phyloP scores from a whole-genome alignment of 2,888 invertebrate genomes.

The Perithous albicinctus region DNA sequence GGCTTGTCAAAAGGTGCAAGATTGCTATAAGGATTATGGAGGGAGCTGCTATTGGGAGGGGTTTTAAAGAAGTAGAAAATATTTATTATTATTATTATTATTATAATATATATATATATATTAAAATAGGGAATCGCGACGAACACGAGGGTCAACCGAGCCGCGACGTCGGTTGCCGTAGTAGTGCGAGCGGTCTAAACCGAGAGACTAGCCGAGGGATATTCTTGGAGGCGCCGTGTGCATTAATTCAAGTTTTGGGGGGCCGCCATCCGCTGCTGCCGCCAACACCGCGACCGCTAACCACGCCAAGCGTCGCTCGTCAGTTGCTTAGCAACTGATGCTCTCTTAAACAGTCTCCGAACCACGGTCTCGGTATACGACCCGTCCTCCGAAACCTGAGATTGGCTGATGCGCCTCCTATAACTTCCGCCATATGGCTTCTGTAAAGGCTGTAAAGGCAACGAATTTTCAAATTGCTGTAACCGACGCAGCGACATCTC shows the following conservation, averaged over 20 bases:
- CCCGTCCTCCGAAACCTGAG: neutral
- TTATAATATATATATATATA: no score
- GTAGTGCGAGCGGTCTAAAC: constrained; percentile 73
- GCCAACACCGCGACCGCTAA: constrained; percentile 19
- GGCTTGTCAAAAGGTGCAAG: neutral
- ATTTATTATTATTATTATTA: no score
- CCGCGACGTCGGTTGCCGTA: constrained; percentile 73
- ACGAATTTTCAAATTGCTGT: constrained; percentile 1
- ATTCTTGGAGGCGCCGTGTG: constrained; percentile 79
- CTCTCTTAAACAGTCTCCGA: no score
- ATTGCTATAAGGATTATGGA: neutral
- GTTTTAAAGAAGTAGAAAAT: neutral
- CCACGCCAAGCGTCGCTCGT: constrained; percentile 50
- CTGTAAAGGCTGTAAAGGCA: no score
- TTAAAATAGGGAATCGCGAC: constrained; percentile 25
- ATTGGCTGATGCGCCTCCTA: neutral
- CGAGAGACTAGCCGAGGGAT: constrained; percentile 75
- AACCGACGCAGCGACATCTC: neutral
- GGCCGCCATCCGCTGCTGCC: constrained; percentile 70
- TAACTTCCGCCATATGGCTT: constrained; percentile 24
- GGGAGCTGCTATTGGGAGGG: neutral
- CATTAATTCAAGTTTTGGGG: constrained; percentile 80
- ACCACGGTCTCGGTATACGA: no score
- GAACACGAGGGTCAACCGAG: constrained; percentile 70
- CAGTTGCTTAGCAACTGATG: constrained; percentile 81